These are phyloP conservation scores for Carterocephalus palaemon DNA, from an alignment of 2,888 invertebrate genomes.

Conservation along the genomic window DNA sequence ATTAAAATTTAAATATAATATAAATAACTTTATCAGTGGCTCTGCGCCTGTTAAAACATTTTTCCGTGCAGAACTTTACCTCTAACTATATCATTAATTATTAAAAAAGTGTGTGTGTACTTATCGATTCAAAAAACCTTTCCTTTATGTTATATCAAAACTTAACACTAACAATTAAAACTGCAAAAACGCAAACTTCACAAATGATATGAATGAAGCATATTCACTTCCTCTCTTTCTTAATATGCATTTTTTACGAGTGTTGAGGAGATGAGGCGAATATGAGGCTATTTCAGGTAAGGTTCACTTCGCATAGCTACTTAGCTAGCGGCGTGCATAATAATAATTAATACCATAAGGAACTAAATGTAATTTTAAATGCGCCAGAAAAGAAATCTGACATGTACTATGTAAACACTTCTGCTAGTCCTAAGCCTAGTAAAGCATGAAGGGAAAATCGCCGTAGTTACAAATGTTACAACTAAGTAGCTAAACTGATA, in stretches of 20 bases:
- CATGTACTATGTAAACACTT: neutral
- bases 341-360: neutral
- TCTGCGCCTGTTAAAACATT: too few relatives aligned
- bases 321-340: neutral
- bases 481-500: too few relatives aligned
- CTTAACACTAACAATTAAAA: too few relatives aligned
- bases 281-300: neutral
- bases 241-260: neutral
- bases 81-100: too few relatives aligned
- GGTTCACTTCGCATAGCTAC: neutral
- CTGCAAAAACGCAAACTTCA: neutral
- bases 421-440: conserved; percentile 12
- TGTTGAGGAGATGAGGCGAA: neutral
- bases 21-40: too few relatives aligned
- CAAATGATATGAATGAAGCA: neutral
- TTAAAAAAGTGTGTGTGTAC: too few relatives aligned
- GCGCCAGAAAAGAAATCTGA: conserved; percentile 1
- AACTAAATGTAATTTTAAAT: conserved; percentile 1
- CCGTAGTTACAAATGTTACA: conserved; percentile 1
- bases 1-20: too few relatives aligned
- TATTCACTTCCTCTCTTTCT: neutral
- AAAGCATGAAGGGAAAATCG: conserved; percentile 13
- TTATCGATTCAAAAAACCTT: neutral
- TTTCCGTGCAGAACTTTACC: too few relatives aligned
- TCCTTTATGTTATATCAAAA: neutral